phyloP scores from a whole-genome alignment of 2,113 vertebrate species.

The Notothenia rossii region DNA sequence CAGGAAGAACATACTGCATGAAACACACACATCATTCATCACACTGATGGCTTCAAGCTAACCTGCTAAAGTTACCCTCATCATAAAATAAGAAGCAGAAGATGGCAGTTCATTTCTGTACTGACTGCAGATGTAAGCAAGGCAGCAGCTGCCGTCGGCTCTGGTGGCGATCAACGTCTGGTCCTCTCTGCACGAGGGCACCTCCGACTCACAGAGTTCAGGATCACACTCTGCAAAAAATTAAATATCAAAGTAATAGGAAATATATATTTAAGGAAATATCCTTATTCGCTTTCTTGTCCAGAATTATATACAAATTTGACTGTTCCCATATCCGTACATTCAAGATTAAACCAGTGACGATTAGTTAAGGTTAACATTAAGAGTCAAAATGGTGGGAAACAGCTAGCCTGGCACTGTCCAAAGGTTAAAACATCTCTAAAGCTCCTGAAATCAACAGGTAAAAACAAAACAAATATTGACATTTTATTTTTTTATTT shows the following conservation, averaged over 20 bases:
- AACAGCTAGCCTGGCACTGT: not conserved
- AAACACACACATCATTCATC: constrained; percentile 17
- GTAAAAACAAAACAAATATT: not conserved
- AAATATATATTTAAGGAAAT: not conserved
- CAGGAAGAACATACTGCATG: constrained; percentile 89
- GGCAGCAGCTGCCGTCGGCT: constrained; percentile 91
- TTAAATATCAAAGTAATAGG: too few species aligned
- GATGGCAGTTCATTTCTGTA: not conserved
- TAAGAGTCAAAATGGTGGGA: not conserved
- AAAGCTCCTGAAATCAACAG: not conserved
- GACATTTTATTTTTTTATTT: too few species aligned
- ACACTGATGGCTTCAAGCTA: not conserved
- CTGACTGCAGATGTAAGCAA: constrained; percentile 92
- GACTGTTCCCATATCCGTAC: not conserved
- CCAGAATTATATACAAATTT: too few species aligned
- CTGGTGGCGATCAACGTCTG: constrained; percentile 88
- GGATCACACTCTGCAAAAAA: constrained; percentile 92
- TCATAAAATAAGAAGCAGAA: not conserved
- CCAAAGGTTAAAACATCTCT: not conserved
- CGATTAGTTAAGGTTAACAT: not conserved
- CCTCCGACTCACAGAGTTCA: constrained; percentile 85
- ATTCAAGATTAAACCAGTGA: not conserved
- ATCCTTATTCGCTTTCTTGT: not conserved
- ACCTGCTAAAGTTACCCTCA: not conserved
- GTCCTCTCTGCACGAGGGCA: constrained; percentile 89